Evolutionary conservation across 2,888 invertebrate genomes (phyloP).

Genomic region (Caenorhabditis auriculariae): DNA sequence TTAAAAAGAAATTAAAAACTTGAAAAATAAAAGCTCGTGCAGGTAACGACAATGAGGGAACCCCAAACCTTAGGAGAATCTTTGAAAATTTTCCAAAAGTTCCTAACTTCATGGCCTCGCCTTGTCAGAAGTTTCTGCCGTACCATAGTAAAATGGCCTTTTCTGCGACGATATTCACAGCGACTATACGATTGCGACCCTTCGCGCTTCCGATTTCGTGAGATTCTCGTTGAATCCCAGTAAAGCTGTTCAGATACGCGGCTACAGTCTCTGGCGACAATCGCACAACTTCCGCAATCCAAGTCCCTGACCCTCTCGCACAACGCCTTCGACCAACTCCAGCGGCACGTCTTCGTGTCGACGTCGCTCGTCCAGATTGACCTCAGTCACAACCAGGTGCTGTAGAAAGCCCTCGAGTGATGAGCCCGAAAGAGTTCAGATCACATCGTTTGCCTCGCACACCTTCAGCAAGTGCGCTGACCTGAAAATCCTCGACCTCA

Average conservation of each 20-base stretch:
- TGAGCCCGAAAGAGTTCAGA: slow-evolving; percentile 25
- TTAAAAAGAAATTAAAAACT: too few relatives aligned
- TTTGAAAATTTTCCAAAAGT: background rate
- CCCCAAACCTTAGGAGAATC: too few relatives aligned
- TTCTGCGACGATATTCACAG: too few relatives aligned
- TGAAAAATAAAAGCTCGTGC: too few relatives aligned
- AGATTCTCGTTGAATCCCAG: too few relatives aligned
- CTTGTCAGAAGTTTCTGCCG: background rate
- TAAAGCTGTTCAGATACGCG: slow-evolving; percentile 40
- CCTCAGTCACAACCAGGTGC: slow-evolving; percentile 47
- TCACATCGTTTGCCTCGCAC: slow-evolving; percentile 40
- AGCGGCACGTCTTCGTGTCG: slow-evolving; percentile 32
- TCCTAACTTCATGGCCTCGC: background rate
- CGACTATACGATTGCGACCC: too few relatives aligned
- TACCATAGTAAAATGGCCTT: too few relatives aligned
- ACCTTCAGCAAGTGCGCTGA: slow-evolving; percentile 47
- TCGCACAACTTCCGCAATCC: slow-evolving; percentile 37
- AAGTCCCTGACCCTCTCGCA: slow-evolving; percentile 36
- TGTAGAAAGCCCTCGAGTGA: background rate
- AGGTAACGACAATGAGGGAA: too few relatives aligned
- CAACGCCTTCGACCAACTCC: slow-evolving; percentile 43
- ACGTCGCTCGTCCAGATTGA: slow-evolving; percentile 41
- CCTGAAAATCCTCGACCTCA: slow-evolving; percentile 48
- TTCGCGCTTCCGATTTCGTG: too few relatives aligned
- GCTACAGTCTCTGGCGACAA: slow-evolving; percentile 29